These are phyloP conservation scores for Cyprinella venusta DNA, from an alignment of 2,797 vertebrate genomes.

Conservation along the genomic window DNA sequence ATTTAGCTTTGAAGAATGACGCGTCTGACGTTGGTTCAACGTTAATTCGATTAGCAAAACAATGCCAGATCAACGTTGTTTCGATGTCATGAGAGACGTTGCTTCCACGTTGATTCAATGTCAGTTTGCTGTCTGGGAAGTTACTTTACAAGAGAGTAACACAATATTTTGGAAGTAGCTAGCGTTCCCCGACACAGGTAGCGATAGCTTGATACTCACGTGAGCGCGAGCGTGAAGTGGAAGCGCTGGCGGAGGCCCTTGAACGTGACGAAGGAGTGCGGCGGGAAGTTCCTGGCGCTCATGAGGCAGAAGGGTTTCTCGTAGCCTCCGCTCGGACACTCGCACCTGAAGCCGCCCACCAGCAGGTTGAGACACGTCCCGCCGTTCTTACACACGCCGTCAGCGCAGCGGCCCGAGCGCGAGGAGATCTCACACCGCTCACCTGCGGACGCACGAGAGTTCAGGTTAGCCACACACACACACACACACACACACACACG, in stretches of 20 bases:
- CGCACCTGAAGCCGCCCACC: slow-evolving; percentile 92
- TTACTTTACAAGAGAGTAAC: too few relatives aligned
- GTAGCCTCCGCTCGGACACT: slow-evolving; percentile 86
- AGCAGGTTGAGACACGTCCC: slow-evolving; percentile 92
- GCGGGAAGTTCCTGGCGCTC: slow-evolving; percentile 91
- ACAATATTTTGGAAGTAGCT: too few relatives aligned
- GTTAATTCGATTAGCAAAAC: too few relatives aligned
- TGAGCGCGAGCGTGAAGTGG: slow-evolving; percentile 92
- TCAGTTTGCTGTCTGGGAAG: too few relatives aligned
- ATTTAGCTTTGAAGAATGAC: too few relatives aligned
- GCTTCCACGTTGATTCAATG: too few relatives aligned
- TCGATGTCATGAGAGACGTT: too few relatives aligned
- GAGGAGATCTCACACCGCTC: slow-evolving; percentile 88
- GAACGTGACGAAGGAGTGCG: slow-evolving; percentile 90
- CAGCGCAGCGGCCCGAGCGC: slow-evolving; percentile 86
- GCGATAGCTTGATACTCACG: slow-evolving; percentile 77
- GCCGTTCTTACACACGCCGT: slow-evolving; percentile 88
- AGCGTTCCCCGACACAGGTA: too few relatives aligned
- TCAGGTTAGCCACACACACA: not conserved
- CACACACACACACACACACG: too few relatives aligned
- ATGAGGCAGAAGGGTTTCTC: slow-evolving; percentile 93
- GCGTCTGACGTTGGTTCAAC: too few relatives aligned
- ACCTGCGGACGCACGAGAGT: slow-evolving; percentile 70
- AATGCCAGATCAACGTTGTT: too few relatives aligned
- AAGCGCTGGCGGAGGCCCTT: slow-evolving; percentile 94